phyloP scores from a whole-genome alignment of 1,140 invertebrate genomes.

The Microplitis demolitor region DNA sequence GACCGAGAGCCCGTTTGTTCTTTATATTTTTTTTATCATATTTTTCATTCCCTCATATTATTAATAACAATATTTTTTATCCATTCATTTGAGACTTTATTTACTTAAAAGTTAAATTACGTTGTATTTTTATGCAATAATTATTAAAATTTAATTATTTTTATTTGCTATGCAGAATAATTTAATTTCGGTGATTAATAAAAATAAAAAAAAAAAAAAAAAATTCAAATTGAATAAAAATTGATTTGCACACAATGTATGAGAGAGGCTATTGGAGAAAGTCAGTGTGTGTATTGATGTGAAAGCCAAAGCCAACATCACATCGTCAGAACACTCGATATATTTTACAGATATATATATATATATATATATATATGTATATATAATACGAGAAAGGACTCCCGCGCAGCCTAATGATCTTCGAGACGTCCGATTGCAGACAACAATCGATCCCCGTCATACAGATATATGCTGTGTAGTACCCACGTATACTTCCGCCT shows the following conservation, averaged over 20 bases:
- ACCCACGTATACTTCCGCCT: neutral
- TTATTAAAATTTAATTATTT: neutral
- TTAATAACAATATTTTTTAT: neutral
- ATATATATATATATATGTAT: no score
- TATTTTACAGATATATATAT: constrained; percentile 8
- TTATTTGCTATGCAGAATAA: no score
- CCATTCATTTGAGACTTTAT: no score
- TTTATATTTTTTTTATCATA: neutral
- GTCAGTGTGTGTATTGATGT: neutral
- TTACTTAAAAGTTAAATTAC: neutral
- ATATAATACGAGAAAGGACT: constrained; percentile 30
- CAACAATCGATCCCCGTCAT: constrained; percentile 15
- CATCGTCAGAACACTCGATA: no score
- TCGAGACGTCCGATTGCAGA: constrained; percentile 8
- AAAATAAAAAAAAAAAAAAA: no score
- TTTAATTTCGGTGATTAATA: no score
- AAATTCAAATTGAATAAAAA: no score
- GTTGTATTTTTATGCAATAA: neutral
- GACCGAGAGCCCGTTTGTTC: constrained; percentile 19
- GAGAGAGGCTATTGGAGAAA: neutral
- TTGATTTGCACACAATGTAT: no score
- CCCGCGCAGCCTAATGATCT: constrained; percentile 25
- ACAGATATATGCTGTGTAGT: neutral
- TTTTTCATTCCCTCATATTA: neutral
- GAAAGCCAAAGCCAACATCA: no score